A percentile compares a stretch with the other conserved stretches of the same genome.
Conservation (phyloP, 2,888 invertebrate genomes). For the Lithodes maja region DNA sequence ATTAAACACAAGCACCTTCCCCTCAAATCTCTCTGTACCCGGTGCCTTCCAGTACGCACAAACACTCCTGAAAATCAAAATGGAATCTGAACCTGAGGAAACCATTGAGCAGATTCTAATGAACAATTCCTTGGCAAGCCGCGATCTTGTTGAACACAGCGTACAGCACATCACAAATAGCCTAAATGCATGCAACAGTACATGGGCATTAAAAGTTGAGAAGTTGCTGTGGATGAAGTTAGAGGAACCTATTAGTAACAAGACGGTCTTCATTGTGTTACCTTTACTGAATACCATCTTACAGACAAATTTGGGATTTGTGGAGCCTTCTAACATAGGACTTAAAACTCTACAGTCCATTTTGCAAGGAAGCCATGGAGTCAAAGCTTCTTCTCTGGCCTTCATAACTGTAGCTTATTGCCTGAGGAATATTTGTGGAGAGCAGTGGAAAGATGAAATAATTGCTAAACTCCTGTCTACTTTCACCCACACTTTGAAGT, state of each 20-base stretch:
- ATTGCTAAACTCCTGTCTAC: not conserved
- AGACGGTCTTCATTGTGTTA: not conserved
- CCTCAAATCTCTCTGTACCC: not conserved
- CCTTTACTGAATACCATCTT: slow-evolving; percentile 14
- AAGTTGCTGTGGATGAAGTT: slow-evolving; percentile 21
- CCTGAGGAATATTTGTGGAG: not conserved
- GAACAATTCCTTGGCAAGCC: not conserved
- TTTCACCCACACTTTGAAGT: slow-evolving; percentile 11
- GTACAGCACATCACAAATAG: not conserved
- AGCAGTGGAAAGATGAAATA: not conserved
- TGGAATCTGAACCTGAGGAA: not conserved
- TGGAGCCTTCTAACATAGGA: slow-evolving; percentile 9
- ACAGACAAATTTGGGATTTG: not conserved
- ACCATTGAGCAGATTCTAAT: slow-evolving; percentile 16
- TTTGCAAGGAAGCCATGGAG: slow-evolving; percentile 40
- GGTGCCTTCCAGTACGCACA: slow-evolving; percentile 40
- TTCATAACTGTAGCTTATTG: slow-evolving; percentile 33
- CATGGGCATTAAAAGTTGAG: slow-evolving; percentile 29
- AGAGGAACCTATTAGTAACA: not conserved
- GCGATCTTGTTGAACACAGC: slow-evolving; percentile 3
- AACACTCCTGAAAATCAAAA: slow-evolving; percentile 1
- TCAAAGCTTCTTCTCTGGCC: slow-evolving; percentile 26
- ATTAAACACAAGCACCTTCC: not conserved
- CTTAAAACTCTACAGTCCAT: slow-evolving; percentile 27
- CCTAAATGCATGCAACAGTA: not conserved